Evolutionary conservation across 2,797 vertebrate genomes (phyloP).

Genomic region (Urosaurus nigricauda): DNA sequence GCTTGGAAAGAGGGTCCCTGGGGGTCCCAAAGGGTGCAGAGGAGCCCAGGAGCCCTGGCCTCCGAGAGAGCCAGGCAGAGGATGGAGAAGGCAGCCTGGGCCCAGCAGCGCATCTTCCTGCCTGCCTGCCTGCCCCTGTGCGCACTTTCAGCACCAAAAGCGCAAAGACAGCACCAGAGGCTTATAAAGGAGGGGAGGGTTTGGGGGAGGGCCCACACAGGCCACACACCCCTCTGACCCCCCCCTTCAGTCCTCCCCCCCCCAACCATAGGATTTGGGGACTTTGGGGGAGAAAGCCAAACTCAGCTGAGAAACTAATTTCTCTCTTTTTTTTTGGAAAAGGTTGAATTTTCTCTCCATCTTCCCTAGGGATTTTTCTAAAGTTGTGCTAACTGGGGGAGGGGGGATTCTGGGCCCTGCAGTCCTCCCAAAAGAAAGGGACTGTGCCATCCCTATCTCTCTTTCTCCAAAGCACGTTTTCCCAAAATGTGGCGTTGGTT

Average conservation of each 20-base stretch:
- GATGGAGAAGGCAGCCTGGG: not conserved
- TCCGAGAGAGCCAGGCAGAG: not conserved
- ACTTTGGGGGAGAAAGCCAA: too few relatives aligned
- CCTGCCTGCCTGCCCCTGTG: too few relatives aligned
- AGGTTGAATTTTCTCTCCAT: too few relatives aligned
- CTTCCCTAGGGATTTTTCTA: too few relatives aligned
- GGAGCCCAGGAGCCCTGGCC: not conserved
- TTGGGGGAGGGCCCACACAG: not conserved
- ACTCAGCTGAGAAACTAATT: too few relatives aligned
- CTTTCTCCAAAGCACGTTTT: not conserved
- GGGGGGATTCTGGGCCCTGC: too few relatives aligned
- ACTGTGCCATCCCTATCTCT: not conserved
- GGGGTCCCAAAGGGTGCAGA: not conserved
- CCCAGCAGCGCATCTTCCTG: not conserved
- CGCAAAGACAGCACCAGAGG: slow-evolving; percentile 10
- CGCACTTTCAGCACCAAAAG: slow-evolving; percentile 17
- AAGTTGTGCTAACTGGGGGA: too few relatives aligned
- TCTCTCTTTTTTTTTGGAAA: too few relatives aligned
- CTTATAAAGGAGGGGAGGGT: slow-evolving; percentile 24
- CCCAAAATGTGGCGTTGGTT: too few relatives aligned
- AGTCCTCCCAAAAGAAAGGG: too few relatives aligned
- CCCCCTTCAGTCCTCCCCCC: not conserved
- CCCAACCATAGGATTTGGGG: too few relatives aligned
- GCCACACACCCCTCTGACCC: too few relatives aligned
- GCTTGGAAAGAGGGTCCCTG: slow-evolving; percentile 70